Evolutionary conservation across 2,113 vertebrate genomes (phyloP).

Genomic region (Myrmecobius fasciatus): DNA sequence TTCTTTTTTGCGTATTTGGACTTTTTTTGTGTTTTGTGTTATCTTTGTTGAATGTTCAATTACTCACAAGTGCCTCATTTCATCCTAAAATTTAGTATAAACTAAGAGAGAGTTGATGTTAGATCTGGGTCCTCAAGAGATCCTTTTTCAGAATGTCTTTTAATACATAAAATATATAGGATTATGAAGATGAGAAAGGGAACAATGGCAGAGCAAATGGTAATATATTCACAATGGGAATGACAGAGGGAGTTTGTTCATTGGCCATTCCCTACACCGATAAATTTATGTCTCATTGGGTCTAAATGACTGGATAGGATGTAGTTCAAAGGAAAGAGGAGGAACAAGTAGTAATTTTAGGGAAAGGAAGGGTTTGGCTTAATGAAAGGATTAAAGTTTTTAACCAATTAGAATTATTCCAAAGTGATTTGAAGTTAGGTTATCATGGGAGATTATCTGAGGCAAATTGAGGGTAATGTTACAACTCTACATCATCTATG

Average conservation of each 20-base stretch:
- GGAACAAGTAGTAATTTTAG: neutral
- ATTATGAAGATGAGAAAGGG: neutral
- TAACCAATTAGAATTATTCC: neutral
- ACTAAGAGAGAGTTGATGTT: no score
- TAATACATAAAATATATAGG: neutral
- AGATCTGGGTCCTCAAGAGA: neutral
- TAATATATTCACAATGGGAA: neutral
- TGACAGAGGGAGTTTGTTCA: neutral
- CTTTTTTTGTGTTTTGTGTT: no score
- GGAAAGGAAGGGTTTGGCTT: neutral
- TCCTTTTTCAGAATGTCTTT: neutral
- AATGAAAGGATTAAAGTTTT: neutral
- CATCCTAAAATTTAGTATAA: neutral
- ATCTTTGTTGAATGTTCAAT: neutral
- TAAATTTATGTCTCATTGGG: neutral
- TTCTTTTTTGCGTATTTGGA: no score
- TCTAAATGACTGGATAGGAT: neutral
- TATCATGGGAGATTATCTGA: neutral
- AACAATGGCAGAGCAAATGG: neutral
- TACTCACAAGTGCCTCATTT: neutral
- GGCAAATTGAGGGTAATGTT: no score
- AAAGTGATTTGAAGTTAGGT: neutral
- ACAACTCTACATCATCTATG: constrained; percentile 78
- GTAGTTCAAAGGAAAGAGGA: neutral
- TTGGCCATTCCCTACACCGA: neutral